Evolutionary conservation across 2,113 vertebrate genomes (phyloP).

Genomic region (Puntigrus tetrazona): DNA sequence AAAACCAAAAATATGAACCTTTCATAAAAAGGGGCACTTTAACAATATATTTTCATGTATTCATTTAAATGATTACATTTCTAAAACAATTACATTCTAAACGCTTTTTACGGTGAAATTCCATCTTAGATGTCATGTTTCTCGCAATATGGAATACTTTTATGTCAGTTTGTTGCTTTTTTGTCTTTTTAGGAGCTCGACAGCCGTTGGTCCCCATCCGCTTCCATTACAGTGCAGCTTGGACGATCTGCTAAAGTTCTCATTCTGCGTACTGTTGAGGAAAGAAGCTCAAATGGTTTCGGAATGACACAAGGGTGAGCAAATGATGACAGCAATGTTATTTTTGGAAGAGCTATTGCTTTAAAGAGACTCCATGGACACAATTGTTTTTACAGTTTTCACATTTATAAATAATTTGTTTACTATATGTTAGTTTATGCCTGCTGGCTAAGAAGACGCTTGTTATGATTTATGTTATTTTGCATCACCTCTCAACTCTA

Average conservation of each 20-base stretch:
- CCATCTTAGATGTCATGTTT: not conserved
- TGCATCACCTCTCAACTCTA: conserved; percentile 37
- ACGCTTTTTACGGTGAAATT: not conserved
- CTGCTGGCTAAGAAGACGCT: not conserved
- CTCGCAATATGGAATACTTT: not conserved
- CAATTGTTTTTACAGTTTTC: conserved; percentile 20
- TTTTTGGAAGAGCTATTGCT: not conserved
- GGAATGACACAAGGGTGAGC: not conserved
- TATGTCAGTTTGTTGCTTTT: not conserved
- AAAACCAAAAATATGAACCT: no score
- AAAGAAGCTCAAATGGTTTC: not conserved
- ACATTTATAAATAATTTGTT: conserved; percentile 38
- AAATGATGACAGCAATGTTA: not conserved
- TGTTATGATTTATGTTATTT: conserved; percentile 41
- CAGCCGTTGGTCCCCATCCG: not conserved
- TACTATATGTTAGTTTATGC: not conserved
- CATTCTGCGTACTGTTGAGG: not conserved
- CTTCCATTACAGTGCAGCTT: not conserved
- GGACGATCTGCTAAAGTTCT: not conserved
- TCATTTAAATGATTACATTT: no score
- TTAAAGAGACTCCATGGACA: conserved; percentile 23
- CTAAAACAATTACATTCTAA: not conserved
- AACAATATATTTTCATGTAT: not conserved
- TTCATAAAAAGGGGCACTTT: no score
- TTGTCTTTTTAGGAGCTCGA: not conserved